Evolutionary conservation across 2,797 vertebrate genomes (phyloP), one percentile per base, ranked within the genome.

Genomic region (Falco columbarius): DNA sequence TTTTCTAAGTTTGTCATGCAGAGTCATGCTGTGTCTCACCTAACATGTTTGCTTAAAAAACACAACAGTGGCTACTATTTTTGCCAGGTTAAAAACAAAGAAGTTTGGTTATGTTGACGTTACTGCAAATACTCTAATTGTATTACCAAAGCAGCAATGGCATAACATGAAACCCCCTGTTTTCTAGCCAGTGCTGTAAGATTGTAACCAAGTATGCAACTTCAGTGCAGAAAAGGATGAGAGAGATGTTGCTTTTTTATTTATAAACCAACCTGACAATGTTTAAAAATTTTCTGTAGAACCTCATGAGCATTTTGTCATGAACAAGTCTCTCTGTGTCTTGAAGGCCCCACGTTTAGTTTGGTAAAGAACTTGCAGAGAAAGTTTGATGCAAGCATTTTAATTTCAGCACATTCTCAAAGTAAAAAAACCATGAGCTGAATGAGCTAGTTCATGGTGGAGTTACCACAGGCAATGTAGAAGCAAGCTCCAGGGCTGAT

Each of bases 321-420:
- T 36, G 23, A 49, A 21, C 13, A 74, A 61, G 2, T 26, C 3
- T 51, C 44, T 70, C n/a, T 82, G 27, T 72, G 24, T 36, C 29
- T 66, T 66, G 34, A 82, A 70, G 40, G 12, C 7, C 20, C 4
- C 3, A 6, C 0, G 0, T 81, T 67, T n/a, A 75, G 10, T 24
- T 18, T 81, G 21, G 14, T 83, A 66, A 73, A 94, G 42, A 67
- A 32, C 14, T 82, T 92, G 15, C 19, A 88, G 44, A 94, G 44
- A 92, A 95, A 49, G 26, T 17, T 85, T 22, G 5, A 44, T 76
- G 93, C 34, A 73, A 42, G 22, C 4, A 65, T 54, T 44, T n/a
- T 6, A n/a, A 52, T 86, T 86, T 44, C 22, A 89, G 21, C 62
- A 77, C 38, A 13, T 94, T 62, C 24, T 89, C 27, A 40, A 40